Conservation (phyloP, 2,113 vertebrate genomes). For the Caranx ignobilis region DNA sequence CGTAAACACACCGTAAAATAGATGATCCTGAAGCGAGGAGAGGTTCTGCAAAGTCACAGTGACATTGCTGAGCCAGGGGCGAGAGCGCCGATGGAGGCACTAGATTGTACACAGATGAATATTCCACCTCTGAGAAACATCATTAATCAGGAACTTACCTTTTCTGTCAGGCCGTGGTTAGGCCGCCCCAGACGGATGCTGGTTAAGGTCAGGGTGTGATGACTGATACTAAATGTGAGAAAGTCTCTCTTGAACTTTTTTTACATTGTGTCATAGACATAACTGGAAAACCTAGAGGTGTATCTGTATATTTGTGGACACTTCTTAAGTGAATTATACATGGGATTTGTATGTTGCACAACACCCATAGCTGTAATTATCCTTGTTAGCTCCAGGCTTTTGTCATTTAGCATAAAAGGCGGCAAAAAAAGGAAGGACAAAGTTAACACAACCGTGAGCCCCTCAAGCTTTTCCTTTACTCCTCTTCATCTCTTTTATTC, state of each 20-base stretch:
- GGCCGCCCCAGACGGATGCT: slow-evolving; percentile 18
- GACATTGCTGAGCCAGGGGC: slow-evolving; percentile 51
- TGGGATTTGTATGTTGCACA: slow-evolving; percentile 17
- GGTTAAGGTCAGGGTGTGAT: slow-evolving; percentile 57
- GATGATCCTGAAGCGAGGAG: slow-evolving; percentile 30
- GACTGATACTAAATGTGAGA: slow-evolving; percentile 35
- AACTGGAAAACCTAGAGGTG: background rate
- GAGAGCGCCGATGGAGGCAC: slow-evolving; percentile 43
- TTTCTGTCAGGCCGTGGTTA: slow-evolving; percentile 55
- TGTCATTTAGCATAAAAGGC: slow-evolving; percentile 30
- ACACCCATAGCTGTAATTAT: background rate
- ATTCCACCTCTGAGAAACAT: slow-evolving; percentile 50
- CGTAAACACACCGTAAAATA: slow-evolving; percentile 59
- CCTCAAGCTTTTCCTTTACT: slow-evolving; percentile 53
- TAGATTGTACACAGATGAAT: slow-evolving; percentile 64
- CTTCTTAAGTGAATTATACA: background rate
- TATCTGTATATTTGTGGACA: background rate
- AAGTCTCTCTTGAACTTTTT: background rate
- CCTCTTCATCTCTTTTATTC: slow-evolving; percentile 49
- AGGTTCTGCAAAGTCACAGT: slow-evolving; percentile 66
- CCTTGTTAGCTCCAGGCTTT: slow-evolving; percentile 3
- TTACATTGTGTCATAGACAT: background rate
- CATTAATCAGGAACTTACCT: slow-evolving; percentile 71
- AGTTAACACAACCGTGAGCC: slow-evolving; percentile 36
- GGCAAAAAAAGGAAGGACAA: slow-evolving; percentile 32